phyloP scores from a whole-genome alignment of 1,140 invertebrate genomes.

The Pinna nobilis region DNA sequence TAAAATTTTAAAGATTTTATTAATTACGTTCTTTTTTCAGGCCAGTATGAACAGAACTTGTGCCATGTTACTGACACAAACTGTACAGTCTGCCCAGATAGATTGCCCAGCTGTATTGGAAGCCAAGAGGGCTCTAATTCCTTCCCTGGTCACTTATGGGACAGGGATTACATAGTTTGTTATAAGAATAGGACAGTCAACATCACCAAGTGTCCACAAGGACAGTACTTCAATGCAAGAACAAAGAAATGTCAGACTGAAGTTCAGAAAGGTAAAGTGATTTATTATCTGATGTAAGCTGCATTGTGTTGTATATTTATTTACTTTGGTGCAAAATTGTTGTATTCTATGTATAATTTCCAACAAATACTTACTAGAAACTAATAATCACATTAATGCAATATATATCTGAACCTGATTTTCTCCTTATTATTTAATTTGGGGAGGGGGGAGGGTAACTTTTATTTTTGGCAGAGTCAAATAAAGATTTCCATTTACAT shows the following conservation, averaged over 20 bases:
- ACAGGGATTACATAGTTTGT: constrained; percentile 55
- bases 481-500: no score
- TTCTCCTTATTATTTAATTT: no score
- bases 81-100: constrained; percentile 43
- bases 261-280: constrained; percentile 54
- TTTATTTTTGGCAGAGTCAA: no score
- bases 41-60: constrained; percentile 57
- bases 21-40: background rate
- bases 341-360: no score
- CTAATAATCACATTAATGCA: no score
- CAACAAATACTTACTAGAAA: no score
- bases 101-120: constrained; percentile 54
- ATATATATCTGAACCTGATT: no score
- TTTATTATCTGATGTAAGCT: no score
- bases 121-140: constrained; percentile 55
- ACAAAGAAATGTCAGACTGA: constrained; percentile 45
- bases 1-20: background rate
- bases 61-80: constrained; percentile 44
- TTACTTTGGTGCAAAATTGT: no score
- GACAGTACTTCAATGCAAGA: constrained; percentile 56
- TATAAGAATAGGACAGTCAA: constrained; percentile 50
- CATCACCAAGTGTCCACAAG: constrained; percentile 50
- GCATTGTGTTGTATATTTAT: no score
- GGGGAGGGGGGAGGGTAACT: no score
- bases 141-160: constrained; percentile 51